These are phyloP conservation scores for Lucilia cuprina DNA, from an alignment of 1,140 invertebrate genomes.

Conservation along the genomic window DNA sequence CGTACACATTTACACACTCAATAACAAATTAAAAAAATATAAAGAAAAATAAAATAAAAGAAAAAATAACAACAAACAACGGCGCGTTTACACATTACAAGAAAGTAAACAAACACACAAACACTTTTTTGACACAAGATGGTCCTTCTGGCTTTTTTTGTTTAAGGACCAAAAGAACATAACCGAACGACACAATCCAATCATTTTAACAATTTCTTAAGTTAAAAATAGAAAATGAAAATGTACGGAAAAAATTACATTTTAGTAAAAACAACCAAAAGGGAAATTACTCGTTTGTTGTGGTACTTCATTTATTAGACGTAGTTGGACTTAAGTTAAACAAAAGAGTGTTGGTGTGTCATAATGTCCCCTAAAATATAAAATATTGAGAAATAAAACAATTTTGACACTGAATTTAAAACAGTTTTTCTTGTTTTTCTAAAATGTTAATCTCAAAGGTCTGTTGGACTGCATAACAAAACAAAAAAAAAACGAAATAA, in stretches of 20 bases:
- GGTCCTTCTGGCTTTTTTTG: not conserved
- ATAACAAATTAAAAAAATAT: not conserved
- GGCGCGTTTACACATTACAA: not conserved
- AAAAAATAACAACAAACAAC: not conserved
- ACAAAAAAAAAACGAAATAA: too few relatives aligned
- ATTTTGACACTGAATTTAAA: slow-evolving; percentile 62
- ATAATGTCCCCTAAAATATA: slow-evolving; percentile 44
- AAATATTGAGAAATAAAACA: slow-evolving; percentile 62
- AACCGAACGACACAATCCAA: slow-evolving; percentile 12
- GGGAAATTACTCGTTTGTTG: not conserved
- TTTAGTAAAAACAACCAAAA: not conserved
- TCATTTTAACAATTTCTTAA: not conserved
- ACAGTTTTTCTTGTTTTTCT: slow-evolving; percentile 42
- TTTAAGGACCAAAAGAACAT: not conserved
- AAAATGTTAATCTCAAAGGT: not conserved
- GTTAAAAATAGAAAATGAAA: not conserved
- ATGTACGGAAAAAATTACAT: not conserved
- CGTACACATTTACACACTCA: not conserved
- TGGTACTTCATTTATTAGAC: slow-evolving; percentile 25
- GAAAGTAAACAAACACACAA: not conserved
- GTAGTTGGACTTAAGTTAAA: not conserved
- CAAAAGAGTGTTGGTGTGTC: not conserved
- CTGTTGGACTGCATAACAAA: not conserved
- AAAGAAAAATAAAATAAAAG: not conserved
- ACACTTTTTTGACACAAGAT: not conserved